A percentile compares a stretch with the other conserved stretches of the same genome.
These are phyloP conservation scores for Amniataba percoides DNA, from an alignment of 2,797 vertebrate species.

Conservation along the genomic window DNA sequence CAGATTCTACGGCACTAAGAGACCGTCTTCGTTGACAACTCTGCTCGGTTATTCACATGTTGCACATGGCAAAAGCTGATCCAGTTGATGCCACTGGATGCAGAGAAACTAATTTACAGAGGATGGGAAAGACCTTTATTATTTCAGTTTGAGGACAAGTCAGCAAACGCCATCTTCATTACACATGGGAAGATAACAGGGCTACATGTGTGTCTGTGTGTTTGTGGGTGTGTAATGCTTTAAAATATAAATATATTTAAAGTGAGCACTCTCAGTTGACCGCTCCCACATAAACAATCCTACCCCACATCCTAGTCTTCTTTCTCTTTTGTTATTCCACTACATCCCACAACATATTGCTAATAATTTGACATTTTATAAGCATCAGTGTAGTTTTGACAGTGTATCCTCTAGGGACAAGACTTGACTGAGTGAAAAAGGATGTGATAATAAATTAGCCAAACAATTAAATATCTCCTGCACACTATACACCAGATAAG, in stretches of 20 bases:
- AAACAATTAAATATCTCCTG: background rate
- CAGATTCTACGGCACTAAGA: conserved; percentile 78
- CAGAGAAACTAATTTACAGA: conserved; percentile 44
- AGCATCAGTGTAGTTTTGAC: conserved; percentile 18
- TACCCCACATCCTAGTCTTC: conserved; percentile 9
- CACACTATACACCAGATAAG: background rate
- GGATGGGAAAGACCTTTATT: conserved; percentile 14
- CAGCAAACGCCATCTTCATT: conserved; percentile 12
- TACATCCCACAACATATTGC: conserved; percentile 9
- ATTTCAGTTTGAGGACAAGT: conserved; percentile 19
- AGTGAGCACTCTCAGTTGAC: background rate
- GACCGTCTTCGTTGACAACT: conserved; percentile 67
- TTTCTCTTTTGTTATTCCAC: conserved; percentile 8
- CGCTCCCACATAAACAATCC: background rate
- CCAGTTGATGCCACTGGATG: conserved; percentile 56
- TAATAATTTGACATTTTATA: conserved; percentile 19
- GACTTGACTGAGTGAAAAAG: background rate
- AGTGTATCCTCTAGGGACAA: background rate
- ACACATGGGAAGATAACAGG: background rate
- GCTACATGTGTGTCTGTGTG: too few species aligned
- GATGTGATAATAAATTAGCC: background rate
- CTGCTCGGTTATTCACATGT: conserved; percentile 63
- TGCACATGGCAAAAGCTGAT: conserved; percentile 61
- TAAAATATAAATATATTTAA: background rate
- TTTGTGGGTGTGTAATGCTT: too few species aligned